phyloP scores from a whole-genome alignment of 2,797 vertebrate genomes.

The Cottoperca gobio region DNA sequence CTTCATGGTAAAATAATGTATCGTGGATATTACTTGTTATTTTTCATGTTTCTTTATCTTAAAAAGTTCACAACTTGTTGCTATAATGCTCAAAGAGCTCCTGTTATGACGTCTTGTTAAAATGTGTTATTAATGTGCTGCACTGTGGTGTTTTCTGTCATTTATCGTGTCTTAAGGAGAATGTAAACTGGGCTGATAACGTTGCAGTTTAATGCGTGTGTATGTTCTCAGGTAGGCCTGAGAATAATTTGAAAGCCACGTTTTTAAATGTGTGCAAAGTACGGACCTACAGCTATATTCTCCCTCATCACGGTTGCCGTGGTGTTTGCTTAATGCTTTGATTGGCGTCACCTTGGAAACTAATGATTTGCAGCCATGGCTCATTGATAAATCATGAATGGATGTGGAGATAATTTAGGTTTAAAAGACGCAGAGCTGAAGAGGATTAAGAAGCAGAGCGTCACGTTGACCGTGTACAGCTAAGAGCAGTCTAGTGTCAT shows the following conservation, averaged over 20 bases:
- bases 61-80: not conserved
- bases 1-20: not conserved
- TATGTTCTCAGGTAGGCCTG: not conserved
- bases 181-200: not conserved
- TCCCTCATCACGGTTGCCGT: not conserved
- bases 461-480: conserved; percentile 52
- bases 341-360: not conserved
- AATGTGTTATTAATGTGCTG: not conserved
- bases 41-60: not conserved
- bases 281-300: not conserved
- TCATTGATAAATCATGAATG: not conserved
- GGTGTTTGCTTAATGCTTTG: not conserved
- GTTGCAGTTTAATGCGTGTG: not conserved
- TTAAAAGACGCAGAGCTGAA: conserved; percentile 25
- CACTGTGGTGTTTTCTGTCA: not conserved
- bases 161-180: not conserved
- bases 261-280: not conserved
- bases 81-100: not conserved
- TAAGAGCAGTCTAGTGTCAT: conserved; percentile 34
- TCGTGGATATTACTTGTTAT: not conserved
- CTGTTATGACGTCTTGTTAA: not conserved
- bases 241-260: not conserved
- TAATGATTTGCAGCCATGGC: not conserved
- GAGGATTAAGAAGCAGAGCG: conserved; percentile 59
- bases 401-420: conserved; percentile 13